Conservation (phyloP, 1,140 invertebrate genomes). For the Linepithema humile region DNA sequence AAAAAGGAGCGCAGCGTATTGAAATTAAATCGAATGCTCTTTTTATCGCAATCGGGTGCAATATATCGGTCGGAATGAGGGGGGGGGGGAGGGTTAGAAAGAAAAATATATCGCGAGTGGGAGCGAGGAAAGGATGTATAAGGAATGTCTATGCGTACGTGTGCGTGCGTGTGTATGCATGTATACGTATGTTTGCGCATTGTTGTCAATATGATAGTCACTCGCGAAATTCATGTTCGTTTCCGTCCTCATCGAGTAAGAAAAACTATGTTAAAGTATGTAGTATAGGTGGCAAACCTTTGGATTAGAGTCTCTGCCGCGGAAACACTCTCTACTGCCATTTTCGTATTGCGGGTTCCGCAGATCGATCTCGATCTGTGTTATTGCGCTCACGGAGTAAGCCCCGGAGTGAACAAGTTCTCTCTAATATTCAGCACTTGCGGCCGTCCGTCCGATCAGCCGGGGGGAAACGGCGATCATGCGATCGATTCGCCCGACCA, state of each 20-base stretch:
- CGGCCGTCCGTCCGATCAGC: slow-evolving; percentile 63
- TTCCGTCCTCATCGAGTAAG: slow-evolving; percentile 71
- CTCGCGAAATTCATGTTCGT: slow-evolving; percentile 51
- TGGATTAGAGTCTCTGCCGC: slow-evolving; percentile 83
- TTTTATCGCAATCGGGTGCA: not conserved
- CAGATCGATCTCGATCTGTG: slow-evolving; percentile 75
- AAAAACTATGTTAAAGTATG: slow-evolving; percentile 64
- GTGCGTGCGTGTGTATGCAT: not conserved
- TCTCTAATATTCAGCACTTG: slow-evolving; percentile 74
- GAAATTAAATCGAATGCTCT: not conserved
- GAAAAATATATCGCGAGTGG: not conserved
- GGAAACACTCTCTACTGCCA: slow-evolving; percentile 84
- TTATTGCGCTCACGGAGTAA: slow-evolving; percentile 9
- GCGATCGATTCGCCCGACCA: slow-evolving; percentile 76
- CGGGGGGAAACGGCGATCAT: slow-evolving; percentile 73
- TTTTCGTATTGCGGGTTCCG: slow-evolving; percentile 73
- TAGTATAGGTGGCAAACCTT: slow-evolving; percentile 82
- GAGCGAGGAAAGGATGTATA: not conserved
- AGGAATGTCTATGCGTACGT: not conserved
- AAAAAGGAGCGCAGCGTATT: not conserved
- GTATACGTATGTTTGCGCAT: not conserved
- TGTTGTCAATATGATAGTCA: not conserved
- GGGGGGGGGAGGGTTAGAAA: not conserved
- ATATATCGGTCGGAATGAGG: slow-evolving; percentile 38
- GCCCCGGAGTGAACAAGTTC: slow-evolving; percentile 8